Evolutionary conservation across 2,797 vertebrate genomes (phyloP).

Genomic region (Acestrorhynchus altus): DNA sequence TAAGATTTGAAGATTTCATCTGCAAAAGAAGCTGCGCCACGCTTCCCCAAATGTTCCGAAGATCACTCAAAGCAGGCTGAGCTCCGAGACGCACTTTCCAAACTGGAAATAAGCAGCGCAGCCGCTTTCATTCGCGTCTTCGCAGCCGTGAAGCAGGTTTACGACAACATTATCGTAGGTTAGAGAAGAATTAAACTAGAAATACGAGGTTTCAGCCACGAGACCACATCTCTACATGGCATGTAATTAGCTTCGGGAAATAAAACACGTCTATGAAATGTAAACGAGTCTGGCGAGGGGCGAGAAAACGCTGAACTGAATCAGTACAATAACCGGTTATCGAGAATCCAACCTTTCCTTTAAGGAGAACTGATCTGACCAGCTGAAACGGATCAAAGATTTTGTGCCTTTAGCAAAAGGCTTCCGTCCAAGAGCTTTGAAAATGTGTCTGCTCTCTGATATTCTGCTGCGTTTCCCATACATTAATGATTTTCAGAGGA

Average conservation of each 20-base stretch:
- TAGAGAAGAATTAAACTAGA: background rate
- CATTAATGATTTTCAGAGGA: background rate
- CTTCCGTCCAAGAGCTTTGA: background rate
- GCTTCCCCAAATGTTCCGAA: background rate
- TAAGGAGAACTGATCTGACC: conserved; percentile 1
- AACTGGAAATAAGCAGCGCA: conserved; percentile 7
- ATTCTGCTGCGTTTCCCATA: background rate
- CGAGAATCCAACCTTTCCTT: background rate
- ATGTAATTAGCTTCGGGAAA: conserved; percentile 36
- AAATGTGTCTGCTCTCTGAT: background rate
- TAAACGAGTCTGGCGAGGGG: background rate
- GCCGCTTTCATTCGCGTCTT: background rate
- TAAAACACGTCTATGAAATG: background rate
- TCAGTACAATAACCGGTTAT: background rate
- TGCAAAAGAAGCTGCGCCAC: background rate
- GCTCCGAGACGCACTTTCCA: background rate
- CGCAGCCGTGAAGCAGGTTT: background rate
- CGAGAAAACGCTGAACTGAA: conserved; percentile 11
- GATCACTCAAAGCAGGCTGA: background rate
- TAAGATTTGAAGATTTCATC: conserved; percentile 1
- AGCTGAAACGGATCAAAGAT: conserved; percentile 9
- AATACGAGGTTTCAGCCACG: background rate
- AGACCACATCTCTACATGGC: conserved; percentile 26
- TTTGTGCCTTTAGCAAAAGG: background rate
- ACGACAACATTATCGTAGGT: conserved; percentile 20